Conservation (phyloP, 2,113 vertebrate genomes). For the Macquaria australasica region DNA sequence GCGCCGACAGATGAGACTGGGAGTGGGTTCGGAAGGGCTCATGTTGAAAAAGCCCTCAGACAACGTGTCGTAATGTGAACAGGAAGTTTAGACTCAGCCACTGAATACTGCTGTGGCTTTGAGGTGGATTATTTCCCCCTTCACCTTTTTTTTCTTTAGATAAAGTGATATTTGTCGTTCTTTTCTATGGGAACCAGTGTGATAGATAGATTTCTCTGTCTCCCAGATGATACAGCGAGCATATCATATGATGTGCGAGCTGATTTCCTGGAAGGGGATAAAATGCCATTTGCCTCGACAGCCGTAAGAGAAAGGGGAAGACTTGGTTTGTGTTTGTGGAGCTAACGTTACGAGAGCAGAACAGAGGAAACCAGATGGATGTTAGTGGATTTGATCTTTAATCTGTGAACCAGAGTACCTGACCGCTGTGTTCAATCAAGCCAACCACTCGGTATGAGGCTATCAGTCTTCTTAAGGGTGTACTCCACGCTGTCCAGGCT, state of each 20-base stretch:
- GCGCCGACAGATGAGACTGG: constrained; percentile 64
- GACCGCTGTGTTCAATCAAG: constrained; percentile 56
- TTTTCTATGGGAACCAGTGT: constrained; percentile 49
- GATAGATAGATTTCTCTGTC: constrained; percentile 34
- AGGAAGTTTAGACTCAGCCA: constrained; percentile 67
- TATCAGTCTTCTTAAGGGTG: constrained; percentile 34
- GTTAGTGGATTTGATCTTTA: constrained; percentile 61
- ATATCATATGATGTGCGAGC: constrained; percentile 41
- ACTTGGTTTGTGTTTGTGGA: constrained; percentile 43
- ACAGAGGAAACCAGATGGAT: constrained; percentile 49
- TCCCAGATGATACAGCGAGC: constrained; percentile 30
- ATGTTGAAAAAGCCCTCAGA: constrained; percentile 48
- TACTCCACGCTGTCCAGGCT: constrained; percentile 18
- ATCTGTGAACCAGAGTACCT: constrained; percentile 60
- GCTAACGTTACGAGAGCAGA: constrained; percentile 38
- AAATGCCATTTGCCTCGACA: constrained; percentile 41
- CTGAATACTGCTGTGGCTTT: constrained; percentile 54
- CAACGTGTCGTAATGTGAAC: constrained; percentile 66
- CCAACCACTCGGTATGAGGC: constrained; percentile 35
- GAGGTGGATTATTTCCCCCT: constrained; percentile 28
- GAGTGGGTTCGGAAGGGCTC: constrained; percentile 46
- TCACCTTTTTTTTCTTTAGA: constrained; percentile 19
- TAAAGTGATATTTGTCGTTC: constrained; percentile 51
- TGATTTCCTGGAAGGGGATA: constrained; percentile 48
- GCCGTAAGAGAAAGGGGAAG: constrained; percentile 1